Conservation (phyloP, 2,888 invertebrate species). For the Caradrina kadenii region DNA sequence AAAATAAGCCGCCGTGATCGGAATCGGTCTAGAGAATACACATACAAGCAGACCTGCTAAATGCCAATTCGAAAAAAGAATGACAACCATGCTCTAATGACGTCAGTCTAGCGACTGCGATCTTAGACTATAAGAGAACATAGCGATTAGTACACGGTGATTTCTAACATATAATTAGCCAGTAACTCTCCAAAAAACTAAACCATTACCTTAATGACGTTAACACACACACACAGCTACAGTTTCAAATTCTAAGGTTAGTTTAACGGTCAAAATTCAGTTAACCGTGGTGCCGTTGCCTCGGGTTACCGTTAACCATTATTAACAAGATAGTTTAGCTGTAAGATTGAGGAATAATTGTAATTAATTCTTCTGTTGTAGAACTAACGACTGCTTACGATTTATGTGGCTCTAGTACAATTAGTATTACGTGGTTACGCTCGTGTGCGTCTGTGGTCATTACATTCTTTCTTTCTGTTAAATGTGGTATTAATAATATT, state of each 20-base stretch:
- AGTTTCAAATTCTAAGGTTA: conserved; percentile 46
- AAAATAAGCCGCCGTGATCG: too few species aligned
- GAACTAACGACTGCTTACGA: conserved; percentile 33
- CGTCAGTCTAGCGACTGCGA: too few species aligned
- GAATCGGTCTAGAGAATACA: too few species aligned
- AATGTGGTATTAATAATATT: background rate
- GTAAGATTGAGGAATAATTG: conserved; percentile 61
- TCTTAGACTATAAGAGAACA: background rate
- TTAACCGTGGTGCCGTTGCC: conserved; percentile 60
- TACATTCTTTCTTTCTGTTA: conserved; percentile 20
- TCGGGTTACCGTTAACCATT: conserved; percentile 58
- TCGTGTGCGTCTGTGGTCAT: conserved; percentile 27
- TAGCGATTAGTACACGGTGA: background rate
- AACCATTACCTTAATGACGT: conserved; percentile 31
- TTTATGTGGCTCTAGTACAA: conserved; percentile 49
- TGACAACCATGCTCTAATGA: too few species aligned
- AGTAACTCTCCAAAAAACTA: conserved; percentile 20
- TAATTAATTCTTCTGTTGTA: conserved; percentile 62
- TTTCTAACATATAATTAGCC: conserved; percentile 21
- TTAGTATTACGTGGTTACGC: conserved; percentile 45
- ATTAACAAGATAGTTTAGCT: conserved; percentile 62
- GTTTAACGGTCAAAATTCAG: conserved; percentile 61
- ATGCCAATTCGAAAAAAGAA: too few species aligned
- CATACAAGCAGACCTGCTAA: too few species aligned
- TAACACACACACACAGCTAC: conserved; percentile 23